phyloP scores from a whole-genome alignment of 2,113 vertebrate species.

The Sigmodon hispidus region DNA sequence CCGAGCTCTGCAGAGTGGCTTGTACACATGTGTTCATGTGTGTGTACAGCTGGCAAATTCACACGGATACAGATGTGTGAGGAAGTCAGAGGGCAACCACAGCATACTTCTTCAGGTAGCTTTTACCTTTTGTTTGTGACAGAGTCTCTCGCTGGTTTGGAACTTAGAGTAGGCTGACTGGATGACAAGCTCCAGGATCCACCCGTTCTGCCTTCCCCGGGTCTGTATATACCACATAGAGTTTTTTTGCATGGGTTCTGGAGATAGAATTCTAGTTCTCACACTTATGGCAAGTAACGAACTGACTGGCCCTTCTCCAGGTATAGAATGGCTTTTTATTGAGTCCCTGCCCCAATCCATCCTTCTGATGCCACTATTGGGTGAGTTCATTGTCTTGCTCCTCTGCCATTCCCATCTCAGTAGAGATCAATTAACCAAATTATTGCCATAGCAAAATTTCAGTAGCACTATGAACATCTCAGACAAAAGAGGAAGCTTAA shows the following conservation, averaged over 20 bases:
- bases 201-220: not conserved
- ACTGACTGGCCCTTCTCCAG: too few relatives aligned
- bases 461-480: not conserved
- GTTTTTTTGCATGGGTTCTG: not conserved
- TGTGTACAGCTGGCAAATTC: not conserved
- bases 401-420: slow-evolving; percentile 46
- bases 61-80: not conserved
- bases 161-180: not conserved
- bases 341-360: not conserved
- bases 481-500: slow-evolving; percentile 23
- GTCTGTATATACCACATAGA: too few relatives aligned
- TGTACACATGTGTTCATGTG: not conserved
- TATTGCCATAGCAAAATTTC: slow-evolving; percentile 53
- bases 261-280: not conserved
- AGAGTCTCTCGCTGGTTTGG: not conserved
- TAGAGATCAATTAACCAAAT: slow-evolving; percentile 59
- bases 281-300: not conserved
- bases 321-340: not conserved
- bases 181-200: not conserved
- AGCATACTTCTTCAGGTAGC: not conserved
- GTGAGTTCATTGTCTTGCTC: slow-evolving; percentile 14
- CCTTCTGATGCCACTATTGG: not conserved
- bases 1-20: not conserved
- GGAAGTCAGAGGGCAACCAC: not conserved
- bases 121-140: not conserved